Evolutionary conservation across 2,113 vertebrate genomes (phyloP).

Genomic region (Xiphophorus maculatus): DNA sequence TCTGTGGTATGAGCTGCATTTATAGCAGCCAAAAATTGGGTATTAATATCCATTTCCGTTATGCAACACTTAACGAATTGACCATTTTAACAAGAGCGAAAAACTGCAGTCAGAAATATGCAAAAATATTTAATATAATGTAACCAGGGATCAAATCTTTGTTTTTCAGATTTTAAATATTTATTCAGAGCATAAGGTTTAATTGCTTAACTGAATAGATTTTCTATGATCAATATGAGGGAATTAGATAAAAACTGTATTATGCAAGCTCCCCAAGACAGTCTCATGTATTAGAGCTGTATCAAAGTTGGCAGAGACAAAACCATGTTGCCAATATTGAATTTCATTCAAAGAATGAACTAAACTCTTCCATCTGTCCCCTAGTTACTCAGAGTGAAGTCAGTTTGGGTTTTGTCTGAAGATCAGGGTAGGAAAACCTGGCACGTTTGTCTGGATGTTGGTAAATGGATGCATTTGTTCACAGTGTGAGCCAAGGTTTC

Average conservation of each 20-base stretch:
- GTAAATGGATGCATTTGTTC: constrained; percentile 51
- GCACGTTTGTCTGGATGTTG: constrained; percentile 15
- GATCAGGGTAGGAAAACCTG: constrained; percentile 32
- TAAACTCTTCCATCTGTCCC: constrained; percentile 30
- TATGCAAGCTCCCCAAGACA: constrained; percentile 10
- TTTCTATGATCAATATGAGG: neutral
- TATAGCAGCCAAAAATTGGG: neutral
- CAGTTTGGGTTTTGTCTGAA: constrained; percentile 42
- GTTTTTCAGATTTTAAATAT: too few relatives aligned
- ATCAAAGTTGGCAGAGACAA: constrained; percentile 38
- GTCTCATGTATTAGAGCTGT: constrained; percentile 42
- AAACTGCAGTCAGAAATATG: too few relatives aligned
- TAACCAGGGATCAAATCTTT: too few relatives aligned
- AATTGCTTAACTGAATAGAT: neutral
- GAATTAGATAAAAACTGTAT: neutral
- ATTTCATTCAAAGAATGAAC: constrained; percentile 44
- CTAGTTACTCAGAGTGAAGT: constrained; percentile 43
- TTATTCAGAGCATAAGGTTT: neutral
- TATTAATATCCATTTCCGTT: too few relatives aligned
- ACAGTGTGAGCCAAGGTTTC: neutral
- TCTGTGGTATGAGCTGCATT: too few relatives aligned
- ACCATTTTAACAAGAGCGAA: too few relatives aligned
- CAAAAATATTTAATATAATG: too few relatives aligned
- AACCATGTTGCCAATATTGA: constrained; percentile 29
- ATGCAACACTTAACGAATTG: too few relatives aligned